Evolutionary conservation across 2,888 invertebrate species (phyloP), one percentile per base, ranked within the genome.

Genomic region (Philhelius pedissequus): DNA sequence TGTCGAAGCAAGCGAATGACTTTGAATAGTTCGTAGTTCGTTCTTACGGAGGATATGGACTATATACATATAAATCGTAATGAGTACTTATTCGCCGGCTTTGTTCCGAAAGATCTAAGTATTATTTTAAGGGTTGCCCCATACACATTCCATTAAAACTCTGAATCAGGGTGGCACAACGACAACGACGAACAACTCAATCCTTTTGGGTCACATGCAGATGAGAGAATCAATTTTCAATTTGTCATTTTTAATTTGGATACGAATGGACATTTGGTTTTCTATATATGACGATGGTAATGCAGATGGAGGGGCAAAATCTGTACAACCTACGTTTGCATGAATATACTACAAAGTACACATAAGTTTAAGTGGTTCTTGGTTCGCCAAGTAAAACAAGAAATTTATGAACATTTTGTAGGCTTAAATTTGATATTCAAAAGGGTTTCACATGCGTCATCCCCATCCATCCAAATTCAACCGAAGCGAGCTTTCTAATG

Each of bases 191-290:
- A 75, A 66, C 62, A 62, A 66, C 68, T 82, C 82, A 83, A 83
- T 83, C 74, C 78, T 83, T 74, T 78, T 78, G 62, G 73, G 73
- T 64, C 73, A 78, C 78, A 74, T 78, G 56, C 82, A 71, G 68
- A 73, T 78, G 69, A 56, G 56, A 66, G 78, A 82, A 73, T 78
- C 73, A 62, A 78, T 83, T 83, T 78, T 68, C 82, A 83, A 78
- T 83, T 83, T 83, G 82, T 83, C 82, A 83, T 69, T 69, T 83
- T 83, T 83, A 83, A 83, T 78, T 83, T 83, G 69, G 50, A 52
- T 74, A 56, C 64, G 73, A 83, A 62, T 78, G 35, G 38, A 60
- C 40, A 52, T 50, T 71, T 5, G 54, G 58, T 68, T 50, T 32
- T n/a, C n/a, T n/a, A n/a, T n/a, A 43, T 48, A 48, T 32, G 11